Evolutionary conservation across 2,888 invertebrate species (phyloP), one percentile per base, ranked within the genome.

Genomic region (Liodrosophila aerea): DNA sequence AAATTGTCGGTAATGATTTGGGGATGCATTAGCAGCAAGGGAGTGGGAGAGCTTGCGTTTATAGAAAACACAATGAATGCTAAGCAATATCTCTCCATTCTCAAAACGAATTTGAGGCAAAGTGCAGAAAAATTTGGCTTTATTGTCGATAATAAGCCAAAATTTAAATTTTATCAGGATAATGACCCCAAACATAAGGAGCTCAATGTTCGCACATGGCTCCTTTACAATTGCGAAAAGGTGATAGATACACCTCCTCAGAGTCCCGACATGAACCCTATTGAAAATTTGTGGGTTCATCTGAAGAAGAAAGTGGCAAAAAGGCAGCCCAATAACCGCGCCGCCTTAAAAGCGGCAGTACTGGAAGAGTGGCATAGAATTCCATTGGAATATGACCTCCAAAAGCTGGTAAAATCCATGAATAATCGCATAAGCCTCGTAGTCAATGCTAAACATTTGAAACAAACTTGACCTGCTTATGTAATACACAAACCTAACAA

Each of bases 1-100:
- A 51, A 41, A 41, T 5, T 41, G 2, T 41, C 41, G 22, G 22
- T 41, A 4, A 52, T 43, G 43, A 16, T 44, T 34, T 52, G 44
- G 52, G 41, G 34, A 4, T 52, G 43, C n/a, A 44, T 52, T 8
- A 27, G 34, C 4, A 27, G 22, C 22, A n/a, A n/a, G n/a, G 34
- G 34, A 13, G 36, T 41, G 1, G 37, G 18, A 44, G n/a, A 49
- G 1, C 7, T 39, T 3, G 16, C 16, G 16, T 49, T 49, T 8
- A 39, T 49, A 2, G 30, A 37, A 3, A 39, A 12, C 8, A 39
- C 29, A 0, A 39, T 49, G 15, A 39, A 49, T 18, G 37, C 47
- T 0, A 4, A 8, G 0, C 47, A 49, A 13, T 37, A 39, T 3
- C 15, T 11, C 2, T 1, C 15, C 27, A 49, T 30, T 39, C 16